Evolutionary conservation across 2,113 vertebrate species (phyloP), one percentile per base, ranked within the genome.

Genomic region (Progne subis): DNA sequence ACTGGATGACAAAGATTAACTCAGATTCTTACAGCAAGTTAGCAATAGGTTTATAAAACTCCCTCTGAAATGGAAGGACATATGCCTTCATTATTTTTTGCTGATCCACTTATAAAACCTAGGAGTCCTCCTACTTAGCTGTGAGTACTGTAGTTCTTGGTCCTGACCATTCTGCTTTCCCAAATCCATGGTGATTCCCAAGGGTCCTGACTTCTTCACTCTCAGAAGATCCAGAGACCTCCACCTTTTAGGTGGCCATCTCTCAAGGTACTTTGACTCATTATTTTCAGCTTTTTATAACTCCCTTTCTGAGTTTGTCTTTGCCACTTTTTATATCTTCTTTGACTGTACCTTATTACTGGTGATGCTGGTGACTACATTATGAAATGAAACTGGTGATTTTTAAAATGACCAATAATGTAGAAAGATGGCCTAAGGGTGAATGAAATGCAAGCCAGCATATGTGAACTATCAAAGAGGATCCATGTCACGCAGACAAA

Each of bases 121-220:
- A 37, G 43, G 32, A 82, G n/a, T 8, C 17, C 11, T 64, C 17
- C 37, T 52, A 17, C 18, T 25, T 28, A 11, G 7, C 26, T 5
- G 1, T 57, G 72, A 44, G 25, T 17, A 14, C 21, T 65, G 6
- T 3, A 25, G 8, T 81, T 24, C 50, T 84, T 77, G 34, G 37
- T 74, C 25, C 56, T 84, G 39, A 74, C 13, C 19, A 29, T 18
- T 5, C 1, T 17, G 32, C 9, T 57, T 70, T 57, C 37, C 26
- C 55, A 55, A 77, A 43, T 3, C 11, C 59, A 4, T 11, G 21
- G 6, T 68, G 49, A 17, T 34, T 39, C 12, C 12, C 14, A 55
- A 46, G 12, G 23, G 9, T 47, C 18, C 11, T 60, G 14, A 49
- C 13, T 55, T 87, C 31, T 32, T 57, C 0, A 0, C 32, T 61